A percentile compares a stretch with the other conserved stretches of the same genome.
Evolutionary conservation across 1,140 invertebrate genomes (phyloP).

Genomic region (Sweltsa coloradensis): DNA sequence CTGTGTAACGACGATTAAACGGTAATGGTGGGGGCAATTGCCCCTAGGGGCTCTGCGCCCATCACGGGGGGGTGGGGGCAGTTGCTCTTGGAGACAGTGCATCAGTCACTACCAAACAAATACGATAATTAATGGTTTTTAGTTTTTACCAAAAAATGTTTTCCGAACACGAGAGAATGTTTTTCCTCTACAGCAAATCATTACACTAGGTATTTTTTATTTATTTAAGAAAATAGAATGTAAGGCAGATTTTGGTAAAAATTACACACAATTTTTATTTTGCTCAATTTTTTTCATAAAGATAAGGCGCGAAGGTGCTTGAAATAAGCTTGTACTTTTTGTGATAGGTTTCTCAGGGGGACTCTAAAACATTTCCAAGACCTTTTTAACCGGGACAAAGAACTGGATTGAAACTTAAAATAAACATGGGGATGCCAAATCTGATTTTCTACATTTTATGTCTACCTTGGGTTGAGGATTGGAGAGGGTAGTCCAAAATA

Average conservation of each 20-base stretch:
- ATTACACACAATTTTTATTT: constrained; percentile 43
- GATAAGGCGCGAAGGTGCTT: constrained; percentile 60
- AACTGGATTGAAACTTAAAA: constrained; percentile 6
- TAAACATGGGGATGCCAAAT: constrained; percentile 7
- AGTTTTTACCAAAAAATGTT: too few species aligned
- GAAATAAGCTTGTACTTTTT: constrained; percentile 59
- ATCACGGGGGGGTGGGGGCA: too few species aligned
- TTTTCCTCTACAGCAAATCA: constrained; percentile 25
- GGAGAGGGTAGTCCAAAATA: constrained; percentile 11
- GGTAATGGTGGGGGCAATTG: constrained; percentile 16
- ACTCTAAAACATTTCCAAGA: constrained; percentile 24
- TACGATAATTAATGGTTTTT: too few species aligned
- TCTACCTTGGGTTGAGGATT: constrained; percentile 7
- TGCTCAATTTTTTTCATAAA: constrained; percentile 38
- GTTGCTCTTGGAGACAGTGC: too few species aligned
- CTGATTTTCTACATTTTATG: constrained; percentile 9
- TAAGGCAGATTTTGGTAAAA: constrained; percentile 51
- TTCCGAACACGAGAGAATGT: constrained; percentile 17
- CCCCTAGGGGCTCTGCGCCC: too few species aligned
- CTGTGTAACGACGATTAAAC: constrained; percentile 16
- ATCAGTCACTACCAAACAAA: too few species aligned
- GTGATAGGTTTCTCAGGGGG: constrained; percentile 36
- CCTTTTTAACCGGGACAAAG: constrained; percentile 11
- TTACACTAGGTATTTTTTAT: constrained; percentile 26
- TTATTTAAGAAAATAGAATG: constrained; percentile 47